phyloP scores from a whole-genome alignment of 2,113 vertebrate species.

The Zeus faber region DNA sequence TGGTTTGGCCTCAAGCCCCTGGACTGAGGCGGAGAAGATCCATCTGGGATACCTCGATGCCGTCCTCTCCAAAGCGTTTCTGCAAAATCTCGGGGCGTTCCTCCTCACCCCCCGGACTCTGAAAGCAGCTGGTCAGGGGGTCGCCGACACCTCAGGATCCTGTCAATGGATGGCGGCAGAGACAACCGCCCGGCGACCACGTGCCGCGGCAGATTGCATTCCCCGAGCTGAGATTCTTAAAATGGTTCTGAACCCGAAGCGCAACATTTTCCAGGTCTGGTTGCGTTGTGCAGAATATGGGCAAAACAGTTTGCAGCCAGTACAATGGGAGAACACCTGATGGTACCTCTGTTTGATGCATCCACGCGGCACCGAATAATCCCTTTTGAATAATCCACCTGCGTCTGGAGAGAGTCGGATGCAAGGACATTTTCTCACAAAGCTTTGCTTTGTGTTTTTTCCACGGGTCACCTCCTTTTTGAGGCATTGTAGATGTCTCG shows the following conservation, averaged over 20 bases:
- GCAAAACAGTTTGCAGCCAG: slow-evolving; percentile 15
- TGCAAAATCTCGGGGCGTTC: slow-evolving; percentile 17
- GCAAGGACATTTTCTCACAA: slow-evolving; percentile 12
- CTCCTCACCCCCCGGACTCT: slow-evolving; percentile 10
- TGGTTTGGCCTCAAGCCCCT: slow-evolving; percentile 19
- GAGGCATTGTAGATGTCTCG: slow-evolving; percentile 4
- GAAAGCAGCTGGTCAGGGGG: slow-evolving; percentile 14
- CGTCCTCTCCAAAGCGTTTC: too few species aligned
- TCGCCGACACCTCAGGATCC: slow-evolving; percentile 8
- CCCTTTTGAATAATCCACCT: slow-evolving; percentile 12
- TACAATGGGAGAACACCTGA: slow-evolving; percentile 6
- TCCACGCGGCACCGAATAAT: slow-evolving; percentile 7
- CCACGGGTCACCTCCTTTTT: too few species aligned
- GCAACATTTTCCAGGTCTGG: slow-evolving; percentile 16
- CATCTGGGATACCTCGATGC: too few species aligned
- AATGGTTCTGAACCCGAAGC: slow-evolving; percentile 19
- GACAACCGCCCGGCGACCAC: slow-evolving; percentile 7
- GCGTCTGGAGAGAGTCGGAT: background rate
- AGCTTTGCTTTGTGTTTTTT: too few species aligned
- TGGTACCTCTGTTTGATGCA: slow-evolving; percentile 8
- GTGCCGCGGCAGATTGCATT: slow-evolving; percentile 8
- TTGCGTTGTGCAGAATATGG: slow-evolving; percentile 12
- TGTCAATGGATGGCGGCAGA: slow-evolving; percentile 11
- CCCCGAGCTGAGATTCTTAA: slow-evolving; percentile 26
- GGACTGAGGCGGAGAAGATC: too few species aligned